Evolutionary conservation across 2,113 vertebrate genomes (phyloP).

Genomic region (Paracanthobrama guichenoti): DNA sequence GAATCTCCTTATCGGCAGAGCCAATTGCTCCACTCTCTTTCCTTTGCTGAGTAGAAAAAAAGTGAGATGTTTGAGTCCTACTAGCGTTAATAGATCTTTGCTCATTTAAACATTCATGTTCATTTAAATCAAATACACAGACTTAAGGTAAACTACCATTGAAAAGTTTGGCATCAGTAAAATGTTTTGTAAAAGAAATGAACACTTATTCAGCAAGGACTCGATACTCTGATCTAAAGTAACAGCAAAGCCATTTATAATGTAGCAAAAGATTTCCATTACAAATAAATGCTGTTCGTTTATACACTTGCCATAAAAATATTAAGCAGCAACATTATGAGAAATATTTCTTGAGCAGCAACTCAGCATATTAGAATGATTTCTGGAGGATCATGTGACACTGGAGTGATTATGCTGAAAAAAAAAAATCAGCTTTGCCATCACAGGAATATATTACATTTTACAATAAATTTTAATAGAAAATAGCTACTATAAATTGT

Average conservation of each 20-base stretch:
- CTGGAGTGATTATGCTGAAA: background rate
- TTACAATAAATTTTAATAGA: no score
- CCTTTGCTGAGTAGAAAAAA: slow-evolving; percentile 79
- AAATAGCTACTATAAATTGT: background rate
- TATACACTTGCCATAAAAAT: background rate
- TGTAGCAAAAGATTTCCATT: background rate
- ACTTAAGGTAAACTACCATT: background rate
- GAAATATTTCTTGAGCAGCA: background rate
- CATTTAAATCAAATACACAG: background rate
- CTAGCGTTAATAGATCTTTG: background rate
- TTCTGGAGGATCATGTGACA: background rate
- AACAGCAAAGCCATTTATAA: background rate
- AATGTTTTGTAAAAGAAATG: no score
- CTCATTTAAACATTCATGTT: background rate
- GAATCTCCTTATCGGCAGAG: slow-evolving; percentile 90
- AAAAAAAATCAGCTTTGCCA: background rate
- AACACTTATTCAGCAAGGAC: no score
- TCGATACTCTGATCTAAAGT: background rate
- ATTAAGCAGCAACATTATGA: background rate
- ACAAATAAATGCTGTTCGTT: background rate
- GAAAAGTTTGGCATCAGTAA: background rate
- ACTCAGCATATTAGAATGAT: background rate
- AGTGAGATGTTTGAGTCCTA: background rate
- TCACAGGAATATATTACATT: background rate
- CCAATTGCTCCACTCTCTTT: slow-evolving; percentile 90